Conservation (phyloP, 64 coral and sea anemone genomes). For the Pocillopora damicornis region DNA sequence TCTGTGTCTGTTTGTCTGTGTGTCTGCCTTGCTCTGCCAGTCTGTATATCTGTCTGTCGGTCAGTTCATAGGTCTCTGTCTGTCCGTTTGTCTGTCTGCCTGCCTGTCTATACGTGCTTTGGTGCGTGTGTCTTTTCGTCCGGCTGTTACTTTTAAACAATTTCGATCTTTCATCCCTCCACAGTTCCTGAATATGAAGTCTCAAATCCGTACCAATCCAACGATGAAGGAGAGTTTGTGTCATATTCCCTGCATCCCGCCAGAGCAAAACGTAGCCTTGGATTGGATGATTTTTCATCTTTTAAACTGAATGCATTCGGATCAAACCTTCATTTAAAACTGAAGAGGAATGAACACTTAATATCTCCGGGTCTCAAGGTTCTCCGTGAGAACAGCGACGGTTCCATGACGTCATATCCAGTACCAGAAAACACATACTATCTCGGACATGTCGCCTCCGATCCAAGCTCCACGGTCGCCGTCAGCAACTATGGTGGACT, state of each 20-base stretch:
- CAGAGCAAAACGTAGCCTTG: constrained; percentile 5
- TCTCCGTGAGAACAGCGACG: constrained; percentile 11
- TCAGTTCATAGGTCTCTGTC: too few species aligned
- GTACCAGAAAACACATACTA: constrained; percentile 27
- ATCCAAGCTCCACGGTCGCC: constrained; percentile 41
- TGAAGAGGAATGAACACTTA: constrained; percentile 34
- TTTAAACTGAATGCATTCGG: constrained; percentile 46
- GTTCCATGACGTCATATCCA: not conserved
- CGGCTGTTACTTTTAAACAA: not conserved
- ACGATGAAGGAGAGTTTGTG: constrained; percentile 26
- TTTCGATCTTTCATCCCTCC: not conserved
- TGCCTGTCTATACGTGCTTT: too few species aligned
- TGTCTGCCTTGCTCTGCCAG: too few species aligned
- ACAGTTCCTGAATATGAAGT: constrained; percentile 61
- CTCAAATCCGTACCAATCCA: constrained; percentile 34
- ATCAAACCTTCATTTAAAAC: constrained; percentile 30
- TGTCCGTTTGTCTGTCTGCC: too few species aligned
- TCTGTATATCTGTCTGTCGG: too few species aligned
- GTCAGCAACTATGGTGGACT: constrained; percentile 36
- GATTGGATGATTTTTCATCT: not conserved
- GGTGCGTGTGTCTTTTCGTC: too few species aligned
- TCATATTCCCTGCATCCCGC: constrained; percentile 23
- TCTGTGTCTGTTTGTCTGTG: too few species aligned
- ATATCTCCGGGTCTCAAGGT: not conserved
- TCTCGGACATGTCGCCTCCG: constrained; percentile 36